phyloP scores from a whole-genome alignment of 2,113 vertebrate species.

The Pyxicephalus adspersus region DNA sequence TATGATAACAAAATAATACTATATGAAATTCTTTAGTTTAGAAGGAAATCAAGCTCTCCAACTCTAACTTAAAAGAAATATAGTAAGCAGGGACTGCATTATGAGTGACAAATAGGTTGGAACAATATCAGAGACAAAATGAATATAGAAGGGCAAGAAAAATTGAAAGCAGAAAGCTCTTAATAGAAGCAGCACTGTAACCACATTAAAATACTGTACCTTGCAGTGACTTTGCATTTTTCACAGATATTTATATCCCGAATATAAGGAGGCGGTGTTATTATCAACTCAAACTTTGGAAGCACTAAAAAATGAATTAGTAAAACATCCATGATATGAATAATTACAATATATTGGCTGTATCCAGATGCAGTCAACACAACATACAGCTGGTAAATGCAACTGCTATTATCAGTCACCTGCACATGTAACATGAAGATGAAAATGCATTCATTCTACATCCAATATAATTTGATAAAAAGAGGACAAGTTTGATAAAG shows the following conservation, averaged over 20 bases:
- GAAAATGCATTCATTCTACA: too few relatives aligned
- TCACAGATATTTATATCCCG: constrained; percentile 82
- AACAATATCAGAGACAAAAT: not conserved
- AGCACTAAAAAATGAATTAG: constrained; percentile 70
- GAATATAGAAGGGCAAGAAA: not conserved
- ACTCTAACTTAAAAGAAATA: too few relatives aligned
- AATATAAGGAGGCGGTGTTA: constrained; percentile 81
- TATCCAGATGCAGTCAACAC: too few relatives aligned
- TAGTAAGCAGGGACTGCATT: too few relatives aligned
- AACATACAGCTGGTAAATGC: too few relatives aligned
- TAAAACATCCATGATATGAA: not conserved
- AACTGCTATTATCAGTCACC: too few relatives aligned
- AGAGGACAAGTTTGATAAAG: too few relatives aligned
- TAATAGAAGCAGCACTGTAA: not conserved
- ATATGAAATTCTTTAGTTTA: too few relatives aligned
- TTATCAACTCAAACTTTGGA: constrained; percentile 87
- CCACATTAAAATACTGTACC: constrained; percentile 65
- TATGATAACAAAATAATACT: too few relatives aligned
- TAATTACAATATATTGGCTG: not conserved
- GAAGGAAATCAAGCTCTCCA: too few relatives aligned
- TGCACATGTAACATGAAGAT: too few relatives aligned
- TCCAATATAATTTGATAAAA: too few relatives aligned
- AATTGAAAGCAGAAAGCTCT: not conserved
- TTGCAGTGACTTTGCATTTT: constrained; percentile 82
- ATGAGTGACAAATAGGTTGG: not conserved